Percentiles rank a stretch among this genome's conserved stretches.
These are phyloP conservation scores for Argya squamiceps DNA, from an alignment of 2,797 vertebrate species.

Conservation along the genomic window DNA sequence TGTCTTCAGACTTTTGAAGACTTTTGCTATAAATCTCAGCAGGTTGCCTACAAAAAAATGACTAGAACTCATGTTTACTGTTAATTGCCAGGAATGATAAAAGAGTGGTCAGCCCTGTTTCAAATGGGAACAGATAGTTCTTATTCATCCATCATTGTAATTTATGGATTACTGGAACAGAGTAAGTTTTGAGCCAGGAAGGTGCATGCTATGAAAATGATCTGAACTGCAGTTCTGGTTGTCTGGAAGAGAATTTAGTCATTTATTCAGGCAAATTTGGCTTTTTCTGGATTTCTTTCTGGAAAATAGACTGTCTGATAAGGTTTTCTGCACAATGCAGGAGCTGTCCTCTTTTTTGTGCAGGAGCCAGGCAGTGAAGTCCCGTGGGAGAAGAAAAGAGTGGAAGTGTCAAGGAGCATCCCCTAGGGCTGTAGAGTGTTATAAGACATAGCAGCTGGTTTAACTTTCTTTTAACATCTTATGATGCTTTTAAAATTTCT, in stretches of 20 bases:
- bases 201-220: not conserved
- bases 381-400: not conserved
- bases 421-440: not conserved
- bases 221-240: not conserved
- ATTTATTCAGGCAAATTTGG: not conserved
- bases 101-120: not conserved
- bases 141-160: not conserved
- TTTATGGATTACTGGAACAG: not conserved
- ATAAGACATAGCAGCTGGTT: not conserved
- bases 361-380: not conserved
- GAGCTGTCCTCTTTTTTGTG: not conserved
- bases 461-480: not conserved
- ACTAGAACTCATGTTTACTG: not conserved
- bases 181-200: not conserved
- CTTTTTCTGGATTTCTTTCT: not conserved
- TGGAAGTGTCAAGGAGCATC: not conserved
- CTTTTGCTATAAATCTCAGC: not conserved
- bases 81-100: not conserved
- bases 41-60: not conserved
- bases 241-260: not conserved
- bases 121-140: not conserved
- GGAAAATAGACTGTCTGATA: not conserved
- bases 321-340: not conserved
- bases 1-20: not conserved
- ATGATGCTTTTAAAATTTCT: not conserved